Evolutionary conservation across 1,140 invertebrate species (phyloP).

Genomic region (Rhagoletis zephyria): DNA sequence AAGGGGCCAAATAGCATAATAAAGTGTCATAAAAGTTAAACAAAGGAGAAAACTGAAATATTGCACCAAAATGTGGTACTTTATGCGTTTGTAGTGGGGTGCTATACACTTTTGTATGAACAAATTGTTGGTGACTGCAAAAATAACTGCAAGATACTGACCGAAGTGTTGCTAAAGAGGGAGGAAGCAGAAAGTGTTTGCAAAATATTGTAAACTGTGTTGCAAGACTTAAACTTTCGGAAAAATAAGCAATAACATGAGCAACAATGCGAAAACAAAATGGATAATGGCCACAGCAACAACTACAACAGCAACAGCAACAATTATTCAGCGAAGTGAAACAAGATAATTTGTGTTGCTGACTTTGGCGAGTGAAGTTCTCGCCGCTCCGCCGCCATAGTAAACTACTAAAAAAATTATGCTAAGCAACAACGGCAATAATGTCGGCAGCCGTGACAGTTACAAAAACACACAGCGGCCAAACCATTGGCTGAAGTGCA

Average conservation of each 20-base stretch:
- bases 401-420: conserved; percentile 46
- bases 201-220: not conserved
- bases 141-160: not conserved
- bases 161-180: not conserved
- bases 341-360: conserved; percentile 43
- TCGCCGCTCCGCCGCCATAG: not conserved
- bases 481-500: not conserved
- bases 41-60: conserved; percentile 42
- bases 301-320: not conserved
- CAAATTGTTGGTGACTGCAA: not conserved
- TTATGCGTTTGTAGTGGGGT: not conserved
- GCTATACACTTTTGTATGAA: not conserved
- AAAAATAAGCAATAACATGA: conserved; percentile 34
- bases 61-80: conserved; percentile 14
- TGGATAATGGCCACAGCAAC: conserved; percentile 21
- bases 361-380: conserved; percentile 17
- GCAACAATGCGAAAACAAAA: conserved; percentile 22
- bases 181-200: not conserved
- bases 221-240: conserved; percentile 1
- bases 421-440: conserved; percentile 45
- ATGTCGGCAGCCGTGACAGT: conserved; percentile 2
- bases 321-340: not conserved
- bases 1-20: conserved; percentile 21
- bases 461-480: not conserved
- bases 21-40: conserved; percentile 36